phyloP scores from a whole-genome alignment of 2,888 invertebrate species.

The Gisinianus flammeolus region DNA sequence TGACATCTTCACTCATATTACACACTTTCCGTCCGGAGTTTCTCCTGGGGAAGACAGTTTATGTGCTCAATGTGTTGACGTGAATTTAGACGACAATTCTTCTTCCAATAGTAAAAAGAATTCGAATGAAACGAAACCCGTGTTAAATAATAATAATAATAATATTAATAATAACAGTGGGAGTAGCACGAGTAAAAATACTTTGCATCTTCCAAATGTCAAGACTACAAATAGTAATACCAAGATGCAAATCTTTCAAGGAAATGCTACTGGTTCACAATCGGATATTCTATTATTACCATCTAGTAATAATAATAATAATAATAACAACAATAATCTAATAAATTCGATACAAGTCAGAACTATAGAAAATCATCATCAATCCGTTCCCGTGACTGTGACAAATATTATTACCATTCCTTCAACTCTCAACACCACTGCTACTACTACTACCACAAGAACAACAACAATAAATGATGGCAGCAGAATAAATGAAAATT shows the following conservation, averaged over 20 bases:
- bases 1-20: constrained; percentile 56
- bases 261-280: too few species aligned
- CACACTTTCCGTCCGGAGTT: constrained; percentile 46
- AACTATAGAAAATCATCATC: neutral
- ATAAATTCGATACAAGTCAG: neutral
- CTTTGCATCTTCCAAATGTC: too few species aligned
- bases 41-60: constrained; percentile 32
- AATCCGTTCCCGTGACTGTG: neutral
- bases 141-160: constrained; percentile 17
- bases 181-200: too few species aligned
- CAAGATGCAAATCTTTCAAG: neutral
- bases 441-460: neutral
- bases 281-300: too few species aligned
- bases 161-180: neutral
- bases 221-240: too few species aligned
- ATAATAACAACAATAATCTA: too few species aligned
- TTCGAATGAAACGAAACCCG: neutral
- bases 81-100: neutral
- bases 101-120: constrained; percentile 6
- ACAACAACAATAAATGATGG: neutral
- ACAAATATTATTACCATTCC: neutral
- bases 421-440: neutral
- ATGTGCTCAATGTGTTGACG: constrained; percentile 39
- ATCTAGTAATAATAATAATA: too few species aligned
- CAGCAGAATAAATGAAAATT: neutral